Conservation (phyloP, 2,888 invertebrate species). For the Nomada goodeniana region DNA sequence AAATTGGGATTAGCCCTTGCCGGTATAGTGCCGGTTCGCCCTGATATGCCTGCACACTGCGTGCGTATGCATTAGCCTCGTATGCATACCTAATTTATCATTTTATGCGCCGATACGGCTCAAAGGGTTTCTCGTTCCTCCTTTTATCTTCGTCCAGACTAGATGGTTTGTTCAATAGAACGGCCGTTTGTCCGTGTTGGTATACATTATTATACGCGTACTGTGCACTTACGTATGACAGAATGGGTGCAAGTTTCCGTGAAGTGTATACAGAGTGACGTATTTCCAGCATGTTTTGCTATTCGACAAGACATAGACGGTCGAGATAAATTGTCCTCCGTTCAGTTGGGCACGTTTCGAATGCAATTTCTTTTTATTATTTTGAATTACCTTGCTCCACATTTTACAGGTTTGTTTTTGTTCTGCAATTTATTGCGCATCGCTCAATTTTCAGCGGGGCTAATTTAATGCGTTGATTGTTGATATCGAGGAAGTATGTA, state of each 20-base stretch:
- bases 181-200: not conserved
- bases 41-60: slow-evolving; percentile 50
- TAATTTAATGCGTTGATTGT: too few species aligned
- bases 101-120: slow-evolving; percentile 67
- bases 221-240: not conserved
- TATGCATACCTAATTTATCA: slow-evolving; percentile 76
- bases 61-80: slow-evolving; percentile 69
- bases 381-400: not conserved
- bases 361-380: not conserved
- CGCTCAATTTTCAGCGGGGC: too few species aligned
- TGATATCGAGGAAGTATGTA: too few species aligned
- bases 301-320: not conserved
- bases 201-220: not conserved
- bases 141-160: slow-evolving; percentile 28
- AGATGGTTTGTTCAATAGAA: slow-evolving; percentile 35
- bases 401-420: not conserved
- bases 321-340: slow-evolving; percentile 3
- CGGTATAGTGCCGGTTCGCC: slow-evolving; percentile 53
- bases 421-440: too few species aligned
- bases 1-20: slow-evolving; percentile 78
- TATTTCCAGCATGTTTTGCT: slow-evolving; percentile 12
- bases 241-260: not conserved
- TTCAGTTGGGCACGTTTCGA: not conserved
- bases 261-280: not conserved
- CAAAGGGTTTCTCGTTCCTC: slow-evolving; percentile 39